Evolutionary conservation across 2,797 vertebrate genomes (phyloP).

Genomic region (Micromesistius poutassou): DNA sequence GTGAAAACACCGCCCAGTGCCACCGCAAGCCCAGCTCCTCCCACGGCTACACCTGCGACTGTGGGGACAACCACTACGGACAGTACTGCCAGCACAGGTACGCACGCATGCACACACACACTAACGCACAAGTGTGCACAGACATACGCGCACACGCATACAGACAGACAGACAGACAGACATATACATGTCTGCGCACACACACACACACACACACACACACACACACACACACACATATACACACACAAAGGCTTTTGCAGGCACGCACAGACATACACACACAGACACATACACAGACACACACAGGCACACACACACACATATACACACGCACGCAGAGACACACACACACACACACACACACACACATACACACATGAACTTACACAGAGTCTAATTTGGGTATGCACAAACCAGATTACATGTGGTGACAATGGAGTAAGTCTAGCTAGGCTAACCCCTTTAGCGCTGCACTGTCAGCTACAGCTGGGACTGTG

Average conservation of each 20-base stretch:
- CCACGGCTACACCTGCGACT: constrained; percentile 90
- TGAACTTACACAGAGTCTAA: no score
- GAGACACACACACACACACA: no score
- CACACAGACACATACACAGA: no score
- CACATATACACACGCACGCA: neutral
- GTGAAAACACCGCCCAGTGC: constrained; percentile 92
- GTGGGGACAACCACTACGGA: constrained; percentile 87
- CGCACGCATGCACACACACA: constrained; percentile 11
- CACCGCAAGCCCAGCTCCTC: constrained; percentile 82
- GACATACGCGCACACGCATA: constrained; percentile 11
- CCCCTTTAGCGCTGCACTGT: no score
- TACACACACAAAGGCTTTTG: neutral
- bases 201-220: no score
- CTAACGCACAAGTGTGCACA: constrained; percentile 72
- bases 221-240: neutral
- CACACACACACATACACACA: no score
- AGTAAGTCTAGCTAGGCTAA: no score
- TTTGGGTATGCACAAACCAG: no score
- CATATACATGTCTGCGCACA: neutral
- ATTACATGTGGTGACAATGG: no score
- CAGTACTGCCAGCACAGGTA: constrained; percentile 98
- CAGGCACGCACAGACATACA: no score
- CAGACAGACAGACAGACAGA: neutral
- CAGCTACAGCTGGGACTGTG: no score
- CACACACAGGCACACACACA: neutral